Evolutionary conservation across 2,797 vertebrate species (phyloP).

Genomic region (Hydrocynus forskahlii): DNA sequence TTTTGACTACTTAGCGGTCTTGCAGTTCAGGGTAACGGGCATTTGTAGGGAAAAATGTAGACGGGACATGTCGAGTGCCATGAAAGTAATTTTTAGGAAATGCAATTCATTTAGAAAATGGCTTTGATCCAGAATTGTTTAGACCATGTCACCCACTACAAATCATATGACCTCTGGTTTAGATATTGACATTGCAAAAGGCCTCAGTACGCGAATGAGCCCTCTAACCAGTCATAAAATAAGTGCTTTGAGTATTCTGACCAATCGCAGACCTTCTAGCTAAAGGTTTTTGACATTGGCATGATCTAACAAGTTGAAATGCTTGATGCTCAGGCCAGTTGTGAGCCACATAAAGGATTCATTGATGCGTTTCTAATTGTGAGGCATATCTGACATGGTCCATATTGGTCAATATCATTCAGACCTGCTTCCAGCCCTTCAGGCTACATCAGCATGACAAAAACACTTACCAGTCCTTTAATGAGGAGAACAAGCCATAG

Average conservation of each 20-base stretch:
- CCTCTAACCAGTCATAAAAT: neutral
- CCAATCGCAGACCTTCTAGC: neutral
- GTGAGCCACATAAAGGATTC: neutral
- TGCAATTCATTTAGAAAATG: neutral
- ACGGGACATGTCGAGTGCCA: neutral
- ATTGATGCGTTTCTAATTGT: neutral
- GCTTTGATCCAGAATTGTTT: neutral
- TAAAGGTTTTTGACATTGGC: neutral
- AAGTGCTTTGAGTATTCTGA: neutral
- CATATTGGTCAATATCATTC: neutral
- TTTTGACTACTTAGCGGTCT: neutral
- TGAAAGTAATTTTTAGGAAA: neutral
- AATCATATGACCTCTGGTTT: neutral
- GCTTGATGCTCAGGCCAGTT: neutral
- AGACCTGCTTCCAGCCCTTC: neutral
- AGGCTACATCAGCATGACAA: neutral
- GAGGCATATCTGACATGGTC: neutral
- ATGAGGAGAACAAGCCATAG: constrained; percentile 18
- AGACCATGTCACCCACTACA: neutral
- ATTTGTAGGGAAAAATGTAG: too few species aligned
- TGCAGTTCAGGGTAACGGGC: neutral
- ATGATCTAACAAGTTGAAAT: neutral
- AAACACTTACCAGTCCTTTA: neutral
- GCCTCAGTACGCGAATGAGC: neutral
- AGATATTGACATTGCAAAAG: neutral